Evolutionary conservation across 2,888 invertebrate genomes (phyloP).

Genomic region (Holacanthella duospinosa): DNA sequence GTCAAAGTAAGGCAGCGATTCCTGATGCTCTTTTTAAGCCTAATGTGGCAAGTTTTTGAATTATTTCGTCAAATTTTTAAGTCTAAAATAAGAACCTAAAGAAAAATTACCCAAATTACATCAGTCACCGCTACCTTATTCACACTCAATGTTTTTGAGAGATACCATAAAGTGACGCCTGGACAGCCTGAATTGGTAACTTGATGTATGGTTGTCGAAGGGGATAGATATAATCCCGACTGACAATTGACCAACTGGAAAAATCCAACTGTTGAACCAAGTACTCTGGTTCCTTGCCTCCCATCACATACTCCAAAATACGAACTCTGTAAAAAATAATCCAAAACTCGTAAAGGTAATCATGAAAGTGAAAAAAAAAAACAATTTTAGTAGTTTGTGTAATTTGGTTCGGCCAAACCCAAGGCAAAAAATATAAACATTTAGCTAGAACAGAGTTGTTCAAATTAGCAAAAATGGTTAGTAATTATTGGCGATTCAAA

Average conservation of each 20-base stretch:
- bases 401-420: too few relatives aligned
- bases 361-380: too few relatives aligned
- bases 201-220: background rate
- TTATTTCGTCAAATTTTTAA: too few relatives aligned
- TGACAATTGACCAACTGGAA: background rate
- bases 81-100: background rate
- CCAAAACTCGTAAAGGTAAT: too few relatives aligned
- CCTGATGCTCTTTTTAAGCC: too few relatives aligned
- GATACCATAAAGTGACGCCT: background rate
- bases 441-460: too few relatives aligned
- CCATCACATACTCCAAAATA: background rate
- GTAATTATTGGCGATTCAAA: too few relatives aligned
- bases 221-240: background rate
- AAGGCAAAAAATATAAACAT: too few relatives aligned
- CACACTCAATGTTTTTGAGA: background rate
- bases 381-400: too few relatives aligned
- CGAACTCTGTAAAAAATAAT: background rate
- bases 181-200: background rate
- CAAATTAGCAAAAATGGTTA: too few relatives aligned
- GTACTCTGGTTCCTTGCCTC: background rate
- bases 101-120: background rate
- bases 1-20: too few relatives aligned
- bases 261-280: background rate
- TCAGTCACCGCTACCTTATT: background rate
- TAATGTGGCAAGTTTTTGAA: too few relatives aligned